A percentile compares a stretch with the other conserved stretches of the same genome.
phyloP scores from a whole-genome alignment of 2,888 invertebrate species.

The Dermolepida albohirtum region DNA sequence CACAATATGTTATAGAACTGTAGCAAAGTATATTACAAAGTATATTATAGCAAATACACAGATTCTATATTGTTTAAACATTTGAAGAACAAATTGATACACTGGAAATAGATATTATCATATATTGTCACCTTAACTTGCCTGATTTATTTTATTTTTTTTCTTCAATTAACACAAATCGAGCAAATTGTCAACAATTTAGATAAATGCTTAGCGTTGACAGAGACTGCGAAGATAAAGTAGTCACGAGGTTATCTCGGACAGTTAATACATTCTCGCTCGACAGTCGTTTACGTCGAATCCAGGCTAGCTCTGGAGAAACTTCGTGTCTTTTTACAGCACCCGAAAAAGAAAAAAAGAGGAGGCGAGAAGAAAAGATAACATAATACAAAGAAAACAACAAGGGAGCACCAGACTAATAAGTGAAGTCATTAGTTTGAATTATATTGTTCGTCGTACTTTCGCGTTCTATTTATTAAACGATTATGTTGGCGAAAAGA shows the following conservation, averaged over 20 bases:
- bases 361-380: constrained; percentile 4
- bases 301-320: constrained; percentile 9
- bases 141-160: too few species aligned
- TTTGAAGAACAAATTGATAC: too few species aligned
- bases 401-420: constrained; percentile 13
- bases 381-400: constrained; percentile 4
- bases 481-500: not conserved
- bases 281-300: constrained; percentile 19
- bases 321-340: constrained; percentile 1
- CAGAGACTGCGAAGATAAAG: not conserved
- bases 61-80: too few species aligned
- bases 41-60: too few species aligned
- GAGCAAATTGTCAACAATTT: constrained; percentile 23
- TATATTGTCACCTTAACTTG: too few species aligned
- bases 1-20: too few species aligned
- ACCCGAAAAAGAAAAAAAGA: constrained; percentile 1
- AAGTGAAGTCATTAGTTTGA: constrained; percentile 38
- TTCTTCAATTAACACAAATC: constrained; percentile 17
- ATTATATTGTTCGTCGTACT: constrained; percentile 26
- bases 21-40: too few species aligned
- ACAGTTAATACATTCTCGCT: constrained; percentile 32
- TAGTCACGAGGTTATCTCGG: constrained; percentile 6
- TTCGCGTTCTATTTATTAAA: constrained; percentile 20
- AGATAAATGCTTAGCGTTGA: not conserved
- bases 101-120: too few species aligned